These are phyloP conservation scores for chimpanzee (Pan troglodytes) DNA, from an alignment of 2,113 vertebrate genomes.

Conservation along the genomic window NHGRI_mPanTro3-v2.1_pri NC_072416.2:57363001-57363500, in stretches of 20 bases:
- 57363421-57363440: not conserved
- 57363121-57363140: not conserved
- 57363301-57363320: not conserved
- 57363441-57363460: not conserved
- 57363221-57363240: not conserved
- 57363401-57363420: not conserved
- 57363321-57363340: not conserved
- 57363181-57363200: not conserved
- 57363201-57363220: not conserved
- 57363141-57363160: not conserved
- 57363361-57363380: not conserved
- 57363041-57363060: not conserved
- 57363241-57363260: not conserved
- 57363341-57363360: not conserved
- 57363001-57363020: not conserved
- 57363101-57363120: not conserved
- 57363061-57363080: not conserved
- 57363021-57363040: not conserved
- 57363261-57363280: not conserved
- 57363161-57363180: not conserved
- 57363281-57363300: not conserved
- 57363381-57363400: not conserved
- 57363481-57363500: not conserved
- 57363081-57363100: not conserved
- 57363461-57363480: not conserved